These are phyloP conservation scores for Caenorhabditis afra DNA, from an alignment of 2,888 invertebrate genomes.

Conservation along the genomic window DNA sequence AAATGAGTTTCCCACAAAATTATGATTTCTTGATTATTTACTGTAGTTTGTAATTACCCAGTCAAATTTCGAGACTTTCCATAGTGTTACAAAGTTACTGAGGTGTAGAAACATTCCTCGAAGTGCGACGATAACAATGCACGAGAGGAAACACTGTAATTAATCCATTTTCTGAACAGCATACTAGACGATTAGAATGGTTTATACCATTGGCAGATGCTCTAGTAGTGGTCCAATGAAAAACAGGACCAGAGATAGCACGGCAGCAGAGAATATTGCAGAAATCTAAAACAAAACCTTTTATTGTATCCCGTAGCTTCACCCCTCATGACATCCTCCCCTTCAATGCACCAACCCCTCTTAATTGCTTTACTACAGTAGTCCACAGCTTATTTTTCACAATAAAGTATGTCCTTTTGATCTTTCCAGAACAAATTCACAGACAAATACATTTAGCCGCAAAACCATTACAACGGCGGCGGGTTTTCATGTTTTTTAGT, in stretches of 20 bases:
- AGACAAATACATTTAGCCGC: too few species aligned
- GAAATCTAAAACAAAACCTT: constrained; percentile 85
- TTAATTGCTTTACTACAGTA: neutral
- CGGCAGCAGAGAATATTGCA: constrained; percentile 87
- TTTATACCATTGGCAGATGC: constrained; percentile 86
- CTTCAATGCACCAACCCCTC: neutral
- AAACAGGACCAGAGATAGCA: constrained; percentile 88
- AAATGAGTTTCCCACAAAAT: constrained; percentile 24
- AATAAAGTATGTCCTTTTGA: constrained; percentile 2
- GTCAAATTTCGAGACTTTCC: constrained; percentile 88
- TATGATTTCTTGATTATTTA: constrained; percentile 7
- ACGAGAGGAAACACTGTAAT: constrained; percentile 80
- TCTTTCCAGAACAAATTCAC: neutral
- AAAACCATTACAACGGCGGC: too few species aligned
- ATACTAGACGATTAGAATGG: neutral
- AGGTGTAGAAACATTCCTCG: constrained; percentile 85
- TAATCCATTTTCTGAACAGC: neutral
- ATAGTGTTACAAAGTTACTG: constrained; percentile 86
- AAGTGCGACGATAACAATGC: constrained; percentile 82
- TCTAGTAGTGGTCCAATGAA: constrained; percentile 92
- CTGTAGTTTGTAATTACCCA: constrained; percentile 82
- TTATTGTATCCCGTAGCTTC: constrained; percentile 5
- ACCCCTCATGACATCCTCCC: neutral
- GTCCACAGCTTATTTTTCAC: neutral
- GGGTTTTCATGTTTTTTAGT: too few species aligned